These are phyloP conservation scores for Melinaea marsaeus DNA, from an alignment of 2,888 invertebrate species.

Conservation along the genomic window DNA sequence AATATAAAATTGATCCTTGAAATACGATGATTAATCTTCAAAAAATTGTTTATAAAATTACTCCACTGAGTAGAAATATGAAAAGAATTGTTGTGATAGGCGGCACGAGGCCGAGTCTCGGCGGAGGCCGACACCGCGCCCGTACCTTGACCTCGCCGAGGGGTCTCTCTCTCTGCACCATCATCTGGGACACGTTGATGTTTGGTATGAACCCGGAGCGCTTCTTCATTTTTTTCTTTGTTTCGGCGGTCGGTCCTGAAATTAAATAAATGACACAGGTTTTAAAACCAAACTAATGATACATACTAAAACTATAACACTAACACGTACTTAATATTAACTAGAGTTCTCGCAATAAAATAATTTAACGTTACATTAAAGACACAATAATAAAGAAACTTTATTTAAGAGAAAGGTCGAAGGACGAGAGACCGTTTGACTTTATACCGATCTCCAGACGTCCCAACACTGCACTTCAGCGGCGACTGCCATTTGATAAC, in stretches of 20 bases:
- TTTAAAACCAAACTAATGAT: neutral
- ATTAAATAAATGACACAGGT: slow-evolving; percentile 18
- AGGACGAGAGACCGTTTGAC: slow-evolving; percentile 59
- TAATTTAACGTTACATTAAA: neutral
- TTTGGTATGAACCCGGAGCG: slow-evolving; percentile 78
- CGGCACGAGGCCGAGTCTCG: slow-evolving; percentile 27
- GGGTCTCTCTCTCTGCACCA: slow-evolving; percentile 81
- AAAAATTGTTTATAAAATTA: slow-evolving; percentile 12
- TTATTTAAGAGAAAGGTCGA: slow-evolving; percentile 41
- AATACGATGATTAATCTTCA: slow-evolving; percentile 1
- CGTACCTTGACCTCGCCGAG: slow-evolving; percentile 73
- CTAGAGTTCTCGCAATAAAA: too few species aligned
- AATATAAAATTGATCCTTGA: slow-evolving; percentile 13
- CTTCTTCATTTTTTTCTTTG: slow-evolving; percentile 82
- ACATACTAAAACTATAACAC: too few species aligned
- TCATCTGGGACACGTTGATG: slow-evolving; percentile 81
- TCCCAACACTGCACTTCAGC: slow-evolving; percentile 34
- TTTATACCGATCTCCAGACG: slow-evolving; percentile 70
- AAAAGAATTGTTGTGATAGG: slow-evolving; percentile 25
- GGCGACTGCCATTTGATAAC: too few species aligned
- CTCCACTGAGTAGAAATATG: slow-evolving; percentile 7
- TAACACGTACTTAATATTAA: too few species aligned
- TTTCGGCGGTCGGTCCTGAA: slow-evolving; percentile 62
- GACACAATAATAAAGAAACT: neutral
- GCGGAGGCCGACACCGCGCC: slow-evolving; percentile 34